Conservation (phyloP, 2,113 vertebrate species). For the Vulpes vulpes region DNA sequence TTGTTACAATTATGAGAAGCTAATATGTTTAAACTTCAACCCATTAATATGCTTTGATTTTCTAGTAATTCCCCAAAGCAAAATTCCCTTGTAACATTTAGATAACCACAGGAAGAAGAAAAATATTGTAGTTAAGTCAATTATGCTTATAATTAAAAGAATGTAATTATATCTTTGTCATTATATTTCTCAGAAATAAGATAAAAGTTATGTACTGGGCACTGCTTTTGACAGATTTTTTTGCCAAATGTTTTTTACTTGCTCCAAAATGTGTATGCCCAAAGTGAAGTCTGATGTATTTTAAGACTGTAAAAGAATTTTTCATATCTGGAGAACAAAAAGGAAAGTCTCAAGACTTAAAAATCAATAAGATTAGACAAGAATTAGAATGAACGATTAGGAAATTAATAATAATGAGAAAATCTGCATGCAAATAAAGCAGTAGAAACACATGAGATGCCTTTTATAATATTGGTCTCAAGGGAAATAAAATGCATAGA, state of each 20-base stretch:
- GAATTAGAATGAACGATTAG: not conserved
- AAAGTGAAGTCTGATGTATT: conserved; percentile 67
- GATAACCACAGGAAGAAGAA: conserved; percentile 17
- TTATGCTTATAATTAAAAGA: conserved; percentile 39
- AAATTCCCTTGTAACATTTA: conserved; percentile 39
- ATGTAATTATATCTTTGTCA: conserved; percentile 42
- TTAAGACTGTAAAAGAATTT: conserved; percentile 59
- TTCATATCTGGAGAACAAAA: not conserved
- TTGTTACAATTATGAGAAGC: not conserved
- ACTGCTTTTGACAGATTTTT: conserved; percentile 74
- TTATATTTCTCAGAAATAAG: conserved; percentile 60
- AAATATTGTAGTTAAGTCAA: not conserved
- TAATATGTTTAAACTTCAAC: conserved; percentile 22
- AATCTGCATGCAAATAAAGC: not conserved
- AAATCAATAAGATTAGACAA: conserved; percentile 49
- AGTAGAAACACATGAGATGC: not conserved
- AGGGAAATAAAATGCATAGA: not conserved
- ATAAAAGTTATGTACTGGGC: conserved; percentile 68
- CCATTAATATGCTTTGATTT: not conserved
- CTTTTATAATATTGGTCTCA: not conserved
- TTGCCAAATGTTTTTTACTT: conserved; percentile 72
- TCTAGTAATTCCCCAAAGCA: not conserved
- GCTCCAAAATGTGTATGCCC: conserved; percentile 58
- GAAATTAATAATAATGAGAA: not conserved
- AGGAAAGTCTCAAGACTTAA: conserved; percentile 33